Conservation (phyloP, 2,797 vertebrate species). For the Holocentrus rufus region DNA sequence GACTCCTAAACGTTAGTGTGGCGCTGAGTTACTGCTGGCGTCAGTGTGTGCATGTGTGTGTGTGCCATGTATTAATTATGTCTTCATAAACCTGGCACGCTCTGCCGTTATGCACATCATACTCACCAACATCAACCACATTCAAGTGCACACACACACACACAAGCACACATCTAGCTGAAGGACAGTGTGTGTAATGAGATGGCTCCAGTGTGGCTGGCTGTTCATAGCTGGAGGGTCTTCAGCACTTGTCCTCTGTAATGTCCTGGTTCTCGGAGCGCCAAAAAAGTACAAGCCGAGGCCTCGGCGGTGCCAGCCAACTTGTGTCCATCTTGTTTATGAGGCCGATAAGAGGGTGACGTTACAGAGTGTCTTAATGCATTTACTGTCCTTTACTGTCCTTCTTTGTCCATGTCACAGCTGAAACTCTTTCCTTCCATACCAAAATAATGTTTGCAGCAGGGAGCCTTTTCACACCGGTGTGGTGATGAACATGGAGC, state of each 20-base stretch:
- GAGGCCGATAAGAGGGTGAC: constrained; percentile 18
- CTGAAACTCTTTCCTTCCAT: no score
- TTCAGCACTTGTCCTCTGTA: constrained; percentile 14
- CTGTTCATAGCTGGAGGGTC: not conserved
- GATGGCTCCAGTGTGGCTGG: not conserved
- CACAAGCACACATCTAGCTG: not conserved
- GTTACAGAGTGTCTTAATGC: not conserved
- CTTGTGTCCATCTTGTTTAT: constrained; percentile 28
- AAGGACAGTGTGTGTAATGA: constrained; percentile 27
- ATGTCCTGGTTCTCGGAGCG: not conserved
- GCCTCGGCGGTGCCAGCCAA: not conserved
- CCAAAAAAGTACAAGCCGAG: not conserved
- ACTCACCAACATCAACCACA: constrained; percentile 13
- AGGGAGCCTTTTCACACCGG: constrained; percentile 26
- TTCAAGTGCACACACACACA: not conserved
- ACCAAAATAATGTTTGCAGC: not conserved
- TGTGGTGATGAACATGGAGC: constrained; percentile 20
- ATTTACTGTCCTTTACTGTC: constrained; percentile 1
- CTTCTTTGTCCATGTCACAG: not conserved
- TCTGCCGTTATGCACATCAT: constrained; percentile 3
- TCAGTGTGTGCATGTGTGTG: not conserved
- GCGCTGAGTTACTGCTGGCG: not conserved
- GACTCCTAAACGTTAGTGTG: not conserved
- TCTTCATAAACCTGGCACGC: constrained; percentile 14
- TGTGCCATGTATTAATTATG: constrained; percentile 29